phyloP scores from a whole-genome alignment of 2,797 vertebrate species.

The Fistularia tabacaria region DNA sequence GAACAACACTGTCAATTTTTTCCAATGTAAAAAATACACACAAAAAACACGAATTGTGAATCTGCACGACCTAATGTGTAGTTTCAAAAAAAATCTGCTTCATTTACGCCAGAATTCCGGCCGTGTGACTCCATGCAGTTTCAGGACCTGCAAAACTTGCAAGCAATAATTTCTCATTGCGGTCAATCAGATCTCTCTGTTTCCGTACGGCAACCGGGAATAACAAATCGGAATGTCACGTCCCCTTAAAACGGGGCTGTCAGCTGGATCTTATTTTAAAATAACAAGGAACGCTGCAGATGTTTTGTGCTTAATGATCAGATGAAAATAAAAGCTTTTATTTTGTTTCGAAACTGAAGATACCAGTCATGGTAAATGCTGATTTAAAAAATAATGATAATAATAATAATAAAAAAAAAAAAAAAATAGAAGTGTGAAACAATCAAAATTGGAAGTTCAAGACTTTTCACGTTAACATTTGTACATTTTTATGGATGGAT shows the following conservation, averaged over 20 bases:
- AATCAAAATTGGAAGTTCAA: too few species aligned
- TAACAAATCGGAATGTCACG: constrained; percentile 55
- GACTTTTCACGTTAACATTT: not conserved
- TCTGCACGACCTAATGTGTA: constrained; percentile 11
- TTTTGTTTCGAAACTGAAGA: constrained; percentile 1
- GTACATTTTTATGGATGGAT: not conserved
- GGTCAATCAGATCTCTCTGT: constrained; percentile 30
- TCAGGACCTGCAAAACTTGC: constrained; percentile 25
- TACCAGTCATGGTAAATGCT: constrained; percentile 21
- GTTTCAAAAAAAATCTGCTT: constrained; percentile 3
- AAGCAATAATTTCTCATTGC: constrained; percentile 53
- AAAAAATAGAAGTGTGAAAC: too few species aligned
- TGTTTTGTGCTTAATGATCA: constrained; percentile 9
- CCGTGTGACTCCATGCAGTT: constrained; percentile 32
- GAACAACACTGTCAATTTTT: constrained; percentile 14
- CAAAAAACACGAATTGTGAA: not conserved
- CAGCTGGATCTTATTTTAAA: constrained; percentile 16
- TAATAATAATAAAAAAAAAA: too few species aligned
- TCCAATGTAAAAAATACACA: too few species aligned
- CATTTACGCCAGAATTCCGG: constrained; percentile 36
- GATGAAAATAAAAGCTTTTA: not conserved
- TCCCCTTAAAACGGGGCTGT: constrained; percentile 36
- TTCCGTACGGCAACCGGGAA: constrained; percentile 36
- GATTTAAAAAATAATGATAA: too few species aligned
- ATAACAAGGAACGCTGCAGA: constrained; percentile 23